These are phyloP conservation scores for Erebia ligea DNA, from an alignment of 2,888 invertebrate species.

Conservation along the genomic window DNA sequence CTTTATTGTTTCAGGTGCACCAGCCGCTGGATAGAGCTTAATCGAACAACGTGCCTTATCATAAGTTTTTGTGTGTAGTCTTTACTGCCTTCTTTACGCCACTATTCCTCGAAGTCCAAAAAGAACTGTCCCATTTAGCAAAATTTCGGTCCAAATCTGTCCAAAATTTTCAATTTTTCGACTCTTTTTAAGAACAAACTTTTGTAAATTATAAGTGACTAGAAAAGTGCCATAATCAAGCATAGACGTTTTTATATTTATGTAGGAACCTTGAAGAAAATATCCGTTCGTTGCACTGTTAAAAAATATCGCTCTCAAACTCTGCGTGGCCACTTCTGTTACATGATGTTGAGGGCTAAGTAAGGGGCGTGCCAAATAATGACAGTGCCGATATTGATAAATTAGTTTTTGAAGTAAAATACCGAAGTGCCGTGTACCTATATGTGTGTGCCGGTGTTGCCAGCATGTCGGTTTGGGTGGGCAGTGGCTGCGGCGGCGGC, in stretches of 20 bases:
- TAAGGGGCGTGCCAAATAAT: slow-evolving; percentile 26
- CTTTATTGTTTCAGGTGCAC: slow-evolving; percentile 62
- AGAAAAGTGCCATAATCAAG: background rate
- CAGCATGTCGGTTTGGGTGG: slow-evolving; percentile 78
- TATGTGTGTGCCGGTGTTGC: slow-evolving; percentile 63
- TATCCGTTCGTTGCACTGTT: background rate
- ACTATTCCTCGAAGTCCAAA: slow-evolving; percentile 34
- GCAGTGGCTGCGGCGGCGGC: slow-evolving; percentile 64
- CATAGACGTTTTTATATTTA: background rate
- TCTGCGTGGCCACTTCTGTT: background rate
- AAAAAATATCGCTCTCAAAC: background rate
- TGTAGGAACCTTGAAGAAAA: background rate
- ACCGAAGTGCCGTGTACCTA: slow-evolving; percentile 55
- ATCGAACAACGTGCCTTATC: slow-evolving; percentile 65
- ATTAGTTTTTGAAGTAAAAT: slow-evolving; percentile 30
- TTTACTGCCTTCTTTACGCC: slow-evolving; percentile 40
- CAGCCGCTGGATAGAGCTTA: slow-evolving; percentile 51
- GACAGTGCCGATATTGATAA: slow-evolving; percentile 20
- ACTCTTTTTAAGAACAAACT: slow-evolving; percentile 10
- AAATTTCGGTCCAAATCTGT: slow-evolving; percentile 43
- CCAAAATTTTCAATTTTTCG: slow-evolving; percentile 36
- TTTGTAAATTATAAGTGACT: background rate
- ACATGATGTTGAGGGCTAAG: background rate
- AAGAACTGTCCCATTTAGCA: slow-evolving; percentile 38
- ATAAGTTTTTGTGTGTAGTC: slow-evolving; percentile 45